Evolutionary conservation across 2,888 invertebrate species (phyloP).

Genomic region (Glomeris marginata): DNA sequence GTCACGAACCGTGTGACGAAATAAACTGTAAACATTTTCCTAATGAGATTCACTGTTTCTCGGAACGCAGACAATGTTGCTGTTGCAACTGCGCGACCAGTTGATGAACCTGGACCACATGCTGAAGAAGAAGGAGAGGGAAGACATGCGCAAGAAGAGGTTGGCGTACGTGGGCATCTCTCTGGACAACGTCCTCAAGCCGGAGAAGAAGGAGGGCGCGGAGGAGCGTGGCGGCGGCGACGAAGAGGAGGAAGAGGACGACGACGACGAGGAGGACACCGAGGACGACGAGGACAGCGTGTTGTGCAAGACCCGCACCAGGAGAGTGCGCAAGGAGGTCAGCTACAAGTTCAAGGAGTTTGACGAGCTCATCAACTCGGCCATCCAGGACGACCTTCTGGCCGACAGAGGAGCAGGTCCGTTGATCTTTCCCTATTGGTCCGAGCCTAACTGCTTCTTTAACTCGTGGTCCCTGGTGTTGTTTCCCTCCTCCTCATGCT

Average conservation of each 20-base stretch:
- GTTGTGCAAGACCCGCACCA: conserved; percentile 33
- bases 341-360: conserved; percentile 73
- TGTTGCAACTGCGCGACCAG: conserved; percentile 55
- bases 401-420: conserved; percentile 10
- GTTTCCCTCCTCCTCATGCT: too few species aligned
- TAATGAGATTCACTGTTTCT: conserved; percentile 17
- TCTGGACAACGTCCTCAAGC: conserved; percentile 48
- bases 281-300: conserved; percentile 23
- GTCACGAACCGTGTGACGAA: too few species aligned
- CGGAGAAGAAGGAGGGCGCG: conserved; percentile 19
- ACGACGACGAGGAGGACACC: conserved; percentile 29
- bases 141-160: conserved; percentile 53
- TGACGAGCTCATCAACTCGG: conserved; percentile 88
- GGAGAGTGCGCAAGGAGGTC: conserved; percentile 57
- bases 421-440: background rate
- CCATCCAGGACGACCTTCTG: conserved; percentile 34
- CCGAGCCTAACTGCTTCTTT: too few species aligned
- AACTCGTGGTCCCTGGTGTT: too few species aligned
- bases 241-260: conserved; percentile 8
- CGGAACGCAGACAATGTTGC: conserved; percentile 41
- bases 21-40: background rate
- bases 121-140: conserved; percentile 43
- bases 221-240: conserved; percentile 13
- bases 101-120: conserved; percentile 36
- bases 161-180: conserved; percentile 60